Conservation (phyloP, 2,888 invertebrate species). For the Chrysina gloriosa region DNA sequence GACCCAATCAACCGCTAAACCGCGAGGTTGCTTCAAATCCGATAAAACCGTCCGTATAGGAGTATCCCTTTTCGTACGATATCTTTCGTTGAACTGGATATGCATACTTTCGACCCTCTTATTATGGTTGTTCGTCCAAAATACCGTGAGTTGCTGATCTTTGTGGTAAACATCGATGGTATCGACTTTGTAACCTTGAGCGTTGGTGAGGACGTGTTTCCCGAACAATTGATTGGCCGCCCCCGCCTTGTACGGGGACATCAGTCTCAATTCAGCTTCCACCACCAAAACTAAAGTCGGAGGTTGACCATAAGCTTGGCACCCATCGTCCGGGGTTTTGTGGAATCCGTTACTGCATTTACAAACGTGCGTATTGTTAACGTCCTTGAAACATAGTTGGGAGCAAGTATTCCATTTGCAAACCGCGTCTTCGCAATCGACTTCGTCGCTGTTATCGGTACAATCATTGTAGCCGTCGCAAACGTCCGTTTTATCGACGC, state of each 20-base stretch:
- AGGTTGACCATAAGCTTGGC: constrained; percentile 69
- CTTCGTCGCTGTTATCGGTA: constrained; percentile 74
- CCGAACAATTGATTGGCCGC: constrained; percentile 59
- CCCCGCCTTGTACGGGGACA: constrained; percentile 73
- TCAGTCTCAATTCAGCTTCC: constrained; percentile 71
- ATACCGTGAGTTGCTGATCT: constrained; percentile 57
- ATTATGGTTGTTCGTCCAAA: constrained; percentile 66
- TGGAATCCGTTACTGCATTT: constrained; percentile 77
- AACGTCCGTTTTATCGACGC: constrained; percentile 75
- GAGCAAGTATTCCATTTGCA: constrained; percentile 83
- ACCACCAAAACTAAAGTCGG: constrained; percentile 75
- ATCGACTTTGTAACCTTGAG: constrained; percentile 67
- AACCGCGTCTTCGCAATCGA: constrained; percentile 54
- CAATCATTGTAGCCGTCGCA: constrained; percentile 85
- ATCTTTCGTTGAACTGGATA: constrained; percentile 53
- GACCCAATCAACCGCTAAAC: constrained; percentile 80
- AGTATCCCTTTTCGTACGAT: constrained; percentile 46
- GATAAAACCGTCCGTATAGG: constrained; percentile 60
- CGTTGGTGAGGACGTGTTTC: constrained; percentile 47
- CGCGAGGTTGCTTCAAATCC: constrained; percentile 75
- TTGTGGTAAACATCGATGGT: constrained; percentile 68
- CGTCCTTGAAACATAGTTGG: constrained; percentile 77
- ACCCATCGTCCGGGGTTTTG: constrained; percentile 66
- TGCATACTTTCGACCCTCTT: constrained; percentile 63
- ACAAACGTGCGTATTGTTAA: constrained; percentile 60